These are phyloP conservation scores for Antheraea assamensis DNA, from an alignment of 2,888 invertebrate genomes.

Conservation along the genomic window DNA sequence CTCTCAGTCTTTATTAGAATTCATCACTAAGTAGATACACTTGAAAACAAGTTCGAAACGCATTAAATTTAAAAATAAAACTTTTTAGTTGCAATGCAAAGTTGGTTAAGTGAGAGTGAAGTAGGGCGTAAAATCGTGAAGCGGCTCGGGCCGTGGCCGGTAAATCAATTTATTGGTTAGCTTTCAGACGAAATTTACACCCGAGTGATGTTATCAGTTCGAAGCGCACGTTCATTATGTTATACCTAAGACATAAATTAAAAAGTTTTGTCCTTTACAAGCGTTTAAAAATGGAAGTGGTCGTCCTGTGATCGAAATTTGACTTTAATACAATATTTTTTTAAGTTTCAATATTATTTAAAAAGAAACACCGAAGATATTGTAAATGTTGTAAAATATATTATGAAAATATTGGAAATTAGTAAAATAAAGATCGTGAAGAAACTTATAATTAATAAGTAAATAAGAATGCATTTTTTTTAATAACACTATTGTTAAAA, in stretches of 20 bases:
- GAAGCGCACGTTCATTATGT: background rate
- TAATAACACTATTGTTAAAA: too few relatives aligned
- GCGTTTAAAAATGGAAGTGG: background rate
- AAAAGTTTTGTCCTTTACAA: background rate
- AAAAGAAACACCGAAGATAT: too few relatives aligned
- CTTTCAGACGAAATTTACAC: slow-evolving; percentile 24
- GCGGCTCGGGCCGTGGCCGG: slow-evolving; percentile 37
- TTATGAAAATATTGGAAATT: too few relatives aligned
- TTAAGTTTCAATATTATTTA: too few relatives aligned
- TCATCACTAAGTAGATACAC: background rate
- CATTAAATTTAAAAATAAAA: slow-evolving; percentile 6
- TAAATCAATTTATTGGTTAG: slow-evolving; percentile 49
- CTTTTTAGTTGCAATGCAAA: slow-evolving; percentile 13
- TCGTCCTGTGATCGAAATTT: too few relatives aligned
- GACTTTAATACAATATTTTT: too few relatives aligned
- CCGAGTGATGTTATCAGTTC: background rate
- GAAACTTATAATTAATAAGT: too few relatives aligned
- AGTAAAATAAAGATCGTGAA: too few relatives aligned
- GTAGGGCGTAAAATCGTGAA: slow-evolving; percentile 51
- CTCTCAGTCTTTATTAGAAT: background rate
- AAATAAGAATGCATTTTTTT: too few relatives aligned
- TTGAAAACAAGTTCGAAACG: background rate
- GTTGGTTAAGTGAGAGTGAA: slow-evolving; percentile 31
- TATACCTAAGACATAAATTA: background rate
- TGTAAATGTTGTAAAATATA: too few relatives aligned